Evolutionary conservation across 2,113 vertebrate species (phyloP).

Genomic region (Clarias batrachus): DNA sequence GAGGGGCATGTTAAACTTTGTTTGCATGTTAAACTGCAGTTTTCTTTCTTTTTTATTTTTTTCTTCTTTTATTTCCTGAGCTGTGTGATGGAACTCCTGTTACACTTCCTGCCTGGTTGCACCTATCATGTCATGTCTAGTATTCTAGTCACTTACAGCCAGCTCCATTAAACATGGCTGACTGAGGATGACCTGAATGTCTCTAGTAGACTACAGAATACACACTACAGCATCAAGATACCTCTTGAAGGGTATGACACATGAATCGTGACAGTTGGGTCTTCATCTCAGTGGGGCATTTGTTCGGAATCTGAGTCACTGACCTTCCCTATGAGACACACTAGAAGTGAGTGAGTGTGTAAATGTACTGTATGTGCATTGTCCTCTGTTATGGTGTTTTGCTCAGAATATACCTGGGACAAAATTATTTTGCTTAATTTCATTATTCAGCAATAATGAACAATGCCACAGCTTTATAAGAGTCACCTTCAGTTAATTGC

Average conservation of each 20-base stretch:
- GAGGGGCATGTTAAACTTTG: slow-evolving; percentile 4
- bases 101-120: slow-evolving; percentile 1
- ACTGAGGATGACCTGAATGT: slow-evolving; percentile 22
- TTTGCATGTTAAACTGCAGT: slow-evolving; percentile 5
- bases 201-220: slow-evolving; percentile 19
- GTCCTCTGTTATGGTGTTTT: not conserved
- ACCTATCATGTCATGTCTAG: slow-evolving; percentile 3
- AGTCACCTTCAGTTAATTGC: slow-evolving; percentile 30
- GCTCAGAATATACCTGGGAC: not conserved
- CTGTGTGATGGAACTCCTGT: slow-evolving; percentile 15
- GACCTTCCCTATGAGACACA: slow-evolving; percentile 20
- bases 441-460: not conserved
- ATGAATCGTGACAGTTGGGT: slow-evolving; percentile 29
- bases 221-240: slow-evolving; percentile 23
- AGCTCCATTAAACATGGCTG: slow-evolving; percentile 18
- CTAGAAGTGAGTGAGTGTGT: not conserved
- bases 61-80: not conserved
- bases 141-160: not conserved
- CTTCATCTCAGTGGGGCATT: slow-evolving; percentile 24
- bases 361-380: not conserved
- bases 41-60: not conserved
- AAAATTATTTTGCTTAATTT: not conserved
- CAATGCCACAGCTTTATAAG: slow-evolving; percentile 1
- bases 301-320: slow-evolving; percentile 44
- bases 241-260: not conserved